phyloP scores from a whole-genome alignment of 2,113 vertebrate genomes.

The Nothobranchius furzeri region DNA sequence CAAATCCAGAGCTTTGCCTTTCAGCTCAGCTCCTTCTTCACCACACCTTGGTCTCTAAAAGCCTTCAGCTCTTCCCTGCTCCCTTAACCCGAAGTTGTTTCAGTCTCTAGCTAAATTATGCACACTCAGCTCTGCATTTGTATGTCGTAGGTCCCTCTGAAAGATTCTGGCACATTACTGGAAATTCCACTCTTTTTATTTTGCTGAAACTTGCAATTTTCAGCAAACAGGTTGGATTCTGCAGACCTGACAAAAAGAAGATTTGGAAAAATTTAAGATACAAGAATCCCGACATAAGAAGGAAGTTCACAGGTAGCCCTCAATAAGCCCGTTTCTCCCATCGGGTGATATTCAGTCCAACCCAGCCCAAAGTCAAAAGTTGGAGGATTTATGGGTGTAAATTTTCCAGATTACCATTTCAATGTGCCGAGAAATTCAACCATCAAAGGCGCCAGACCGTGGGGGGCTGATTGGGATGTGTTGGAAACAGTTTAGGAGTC shows the following conservation, averaged over 20 bases:
- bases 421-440: conserved; percentile 3
- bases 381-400: background rate
- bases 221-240: background rate
- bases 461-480: conserved; percentile 44
- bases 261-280: background rate
- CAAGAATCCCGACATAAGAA: too few species aligned
- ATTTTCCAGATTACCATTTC: conserved; percentile 3
- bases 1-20: too few species aligned
- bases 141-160: too few species aligned
- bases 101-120: background rate
- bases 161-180: background rate
- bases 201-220: background rate
- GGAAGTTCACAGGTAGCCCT: too few species aligned
- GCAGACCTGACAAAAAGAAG: background rate
- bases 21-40: too few species aligned
- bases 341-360: background rate
- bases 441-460: conserved; percentile 30
- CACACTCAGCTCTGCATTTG: background rate
- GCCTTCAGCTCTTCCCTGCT: too few species aligned
- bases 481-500: conserved; percentile 14
- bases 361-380: background rate
- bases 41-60: too few species aligned
- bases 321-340: background rate
- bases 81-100: too few species aligned
- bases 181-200: too few species aligned